Conservation (phyloP, 2,797 vertebrate genomes). For the Enteromius paludinosus region DNA sequence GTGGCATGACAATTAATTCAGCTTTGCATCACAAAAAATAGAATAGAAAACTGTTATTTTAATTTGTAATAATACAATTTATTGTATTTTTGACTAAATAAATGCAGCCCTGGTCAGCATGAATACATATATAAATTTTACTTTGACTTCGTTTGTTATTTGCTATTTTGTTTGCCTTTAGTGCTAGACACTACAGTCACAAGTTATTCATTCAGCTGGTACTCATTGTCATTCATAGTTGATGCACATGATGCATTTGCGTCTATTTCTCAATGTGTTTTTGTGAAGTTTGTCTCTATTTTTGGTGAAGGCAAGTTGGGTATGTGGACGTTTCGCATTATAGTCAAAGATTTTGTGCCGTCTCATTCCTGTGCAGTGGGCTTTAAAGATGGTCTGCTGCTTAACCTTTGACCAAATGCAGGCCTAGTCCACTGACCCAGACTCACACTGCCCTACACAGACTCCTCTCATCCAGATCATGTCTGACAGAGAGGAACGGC, state of each 20-base stretch:
- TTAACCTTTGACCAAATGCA: slow-evolving; percentile 45
- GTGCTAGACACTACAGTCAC: background rate
- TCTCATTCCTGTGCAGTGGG: slow-evolving; percentile 49
- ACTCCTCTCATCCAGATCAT: slow-evolving; percentile 41
- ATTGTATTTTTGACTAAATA: background rate
- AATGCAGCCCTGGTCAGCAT: background rate
- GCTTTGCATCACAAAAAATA: no score
- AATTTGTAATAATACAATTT: background rate
- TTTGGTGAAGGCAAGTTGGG: slow-evolving; percentile 22
- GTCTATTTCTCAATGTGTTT: background rate
- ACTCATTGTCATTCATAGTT: background rate
- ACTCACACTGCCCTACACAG: slow-evolving; percentile 27
- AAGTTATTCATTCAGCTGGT: background rate
- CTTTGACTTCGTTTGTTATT: background rate
- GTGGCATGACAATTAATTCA: no score
- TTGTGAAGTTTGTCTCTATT: background rate
- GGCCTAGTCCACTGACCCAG: slow-evolving; percentile 43
- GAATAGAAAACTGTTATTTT: no score
- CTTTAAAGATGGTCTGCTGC: slow-evolving; percentile 50
- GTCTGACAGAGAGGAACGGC: slow-evolving; percentile 13
- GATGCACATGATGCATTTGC: background rate
- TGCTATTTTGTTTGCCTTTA: background rate
- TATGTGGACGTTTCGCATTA: slow-evolving; percentile 9
- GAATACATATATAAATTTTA: background rate
- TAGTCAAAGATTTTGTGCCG: slow-evolving; percentile 23